Percentiles rank a stretch among this genome's conserved stretches.
These are phyloP conservation scores for Cydia amplana DNA, from an alignment of 1,140 invertebrate species.

Conservation along the genomic window DNA sequence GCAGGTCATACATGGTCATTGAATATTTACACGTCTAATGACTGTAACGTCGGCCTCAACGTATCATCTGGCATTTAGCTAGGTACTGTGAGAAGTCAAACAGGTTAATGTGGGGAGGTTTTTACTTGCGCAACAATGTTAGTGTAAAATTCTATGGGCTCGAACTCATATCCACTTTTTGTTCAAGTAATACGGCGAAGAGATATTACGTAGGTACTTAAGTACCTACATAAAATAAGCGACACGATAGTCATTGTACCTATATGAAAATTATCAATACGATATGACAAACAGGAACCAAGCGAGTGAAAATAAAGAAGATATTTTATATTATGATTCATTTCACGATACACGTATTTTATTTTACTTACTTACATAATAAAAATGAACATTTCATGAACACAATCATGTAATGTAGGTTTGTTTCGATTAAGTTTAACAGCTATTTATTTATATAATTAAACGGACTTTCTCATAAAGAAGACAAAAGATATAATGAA, in stretches of 20 bases:
- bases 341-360: too few species aligned
- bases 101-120: constrained; percentile 40
- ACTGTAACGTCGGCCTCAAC: constrained; percentile 52
- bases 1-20: constrained; percentile 51
- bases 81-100: constrained; percentile 49
- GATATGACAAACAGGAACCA: too few species aligned
- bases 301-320: too few species aligned
- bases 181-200: background rate
- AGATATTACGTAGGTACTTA: too few species aligned
- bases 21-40: constrained; percentile 70
- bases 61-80: constrained; percentile 54
- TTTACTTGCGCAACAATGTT: constrained; percentile 8
- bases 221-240: too few species aligned
- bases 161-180: background rate
- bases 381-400: too few species aligned
- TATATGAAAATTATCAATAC: too few species aligned
- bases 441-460: constrained; percentile 17
- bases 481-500: constrained; percentile 11
- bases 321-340: too few species aligned
- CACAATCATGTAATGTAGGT: constrained; percentile 16
- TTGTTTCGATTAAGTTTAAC: constrained; percentile 25
- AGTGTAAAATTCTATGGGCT: background rate
- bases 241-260: too few species aligned
- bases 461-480: constrained; percentile 22
- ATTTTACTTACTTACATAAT: too few species aligned